Base-by-base conservation (phyloP, 2,113 vertebrate species). In the Tamias sibiricus region DNA sequence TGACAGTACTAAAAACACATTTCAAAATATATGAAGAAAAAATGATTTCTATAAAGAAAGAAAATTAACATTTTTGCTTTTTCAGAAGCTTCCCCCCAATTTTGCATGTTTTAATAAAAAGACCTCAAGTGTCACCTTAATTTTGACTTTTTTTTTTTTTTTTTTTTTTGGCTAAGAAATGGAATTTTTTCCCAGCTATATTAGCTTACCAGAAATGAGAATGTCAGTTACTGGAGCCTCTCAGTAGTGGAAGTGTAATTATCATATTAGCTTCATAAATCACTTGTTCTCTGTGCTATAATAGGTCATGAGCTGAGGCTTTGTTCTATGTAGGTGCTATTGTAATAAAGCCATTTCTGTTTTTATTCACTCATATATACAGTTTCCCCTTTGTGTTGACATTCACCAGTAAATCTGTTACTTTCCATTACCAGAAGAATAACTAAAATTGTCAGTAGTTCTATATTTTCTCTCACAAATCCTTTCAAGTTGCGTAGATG, bases 181-280 rank as follows among this genome's bases (percentile, higher is more conserved):
- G 87, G 90, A 72, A 19, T 54, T 93, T 87, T 96, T 96, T 35
- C 20, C 2, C 37, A 71, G 35, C 17, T 76, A 7, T 72, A 32
- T 90, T 84, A 87, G 37, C 75, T 90, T 74, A 90, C 40, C 79
- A 95, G 95, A 96, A 94, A 92, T 84, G 71, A 95, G 89, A 68
- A 19, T 95, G 20, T 71, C 69, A n/a, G 42, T 92, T 62, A 44
- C 49, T 4, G 26, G 71, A 81, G 42, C 54, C 28, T n/a, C 10
- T 87, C 7, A 17, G 44, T 64, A 71, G 68, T 72, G 30, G 54
- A 87, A 62, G 72, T 85, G 22, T 95, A 90, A 90, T 96, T 83
- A 89, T 69, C 85, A 22, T 85, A 44, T 76, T 92, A 85, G 87
- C 66, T 40, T 95, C 87, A 28, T 93, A 83, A 94, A 76, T 96